A percentile compares a stretch with the other conserved stretches of the same genome.
Evolutionary conservation across 1,140 invertebrate species (phyloP).

Genomic region (Cydia strobilella): DNA sequence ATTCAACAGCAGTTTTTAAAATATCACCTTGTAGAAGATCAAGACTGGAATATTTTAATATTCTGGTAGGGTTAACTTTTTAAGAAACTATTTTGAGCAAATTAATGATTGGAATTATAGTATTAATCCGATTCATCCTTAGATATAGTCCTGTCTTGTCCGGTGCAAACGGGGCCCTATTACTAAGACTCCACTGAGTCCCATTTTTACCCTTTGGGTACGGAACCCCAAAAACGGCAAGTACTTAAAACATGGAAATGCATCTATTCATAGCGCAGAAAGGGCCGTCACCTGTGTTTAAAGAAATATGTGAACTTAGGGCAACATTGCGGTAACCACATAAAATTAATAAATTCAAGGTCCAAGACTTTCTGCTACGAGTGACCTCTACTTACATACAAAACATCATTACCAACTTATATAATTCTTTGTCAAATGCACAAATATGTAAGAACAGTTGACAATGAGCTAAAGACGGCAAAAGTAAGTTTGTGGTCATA

Average conservation of each 20-base stretch:
- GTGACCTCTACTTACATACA: conserved; percentile 1
- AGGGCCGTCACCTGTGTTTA: conserved; percentile 5
- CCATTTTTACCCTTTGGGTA: too few species aligned
- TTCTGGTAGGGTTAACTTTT: too few species aligned
- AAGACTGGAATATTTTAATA: too few species aligned
- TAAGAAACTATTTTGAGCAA: too few species aligned
- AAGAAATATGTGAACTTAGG: conserved; percentile 4
- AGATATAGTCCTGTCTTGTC: too few species aligned
- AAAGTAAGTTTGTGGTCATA: background rate
- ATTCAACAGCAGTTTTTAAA: background rate
- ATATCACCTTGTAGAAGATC: too few species aligned
- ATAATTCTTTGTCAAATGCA: background rate
- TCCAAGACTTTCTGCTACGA: background rate
- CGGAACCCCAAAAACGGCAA: background rate
- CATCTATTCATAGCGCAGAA: background rate
- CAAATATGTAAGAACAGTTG: background rate
- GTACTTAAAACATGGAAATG: background rate
- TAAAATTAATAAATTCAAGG: background rate
- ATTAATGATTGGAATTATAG: too few species aligned
- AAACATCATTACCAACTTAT: background rate
- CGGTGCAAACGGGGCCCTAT: too few species aligned
- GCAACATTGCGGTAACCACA: background rate
- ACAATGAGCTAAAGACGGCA: background rate
- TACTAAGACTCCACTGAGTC: too few species aligned
- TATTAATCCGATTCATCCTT: too few species aligned